Evolutionary conservation across 2,113 vertebrate genomes (phyloP).

Genomic region (Seriola dumerili): DNA sequence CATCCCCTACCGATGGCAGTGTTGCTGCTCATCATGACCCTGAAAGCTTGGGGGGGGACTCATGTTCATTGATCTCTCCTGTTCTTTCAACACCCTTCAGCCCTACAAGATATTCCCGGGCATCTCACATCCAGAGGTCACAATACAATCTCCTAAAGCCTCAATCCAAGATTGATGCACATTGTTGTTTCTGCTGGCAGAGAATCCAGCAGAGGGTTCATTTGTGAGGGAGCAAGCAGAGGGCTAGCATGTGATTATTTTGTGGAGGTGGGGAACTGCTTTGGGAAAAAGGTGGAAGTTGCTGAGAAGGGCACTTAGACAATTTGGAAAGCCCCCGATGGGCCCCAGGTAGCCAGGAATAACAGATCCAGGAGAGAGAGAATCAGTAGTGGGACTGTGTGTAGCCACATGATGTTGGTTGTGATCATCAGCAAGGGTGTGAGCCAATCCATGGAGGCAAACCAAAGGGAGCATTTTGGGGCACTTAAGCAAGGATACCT

Average conservation of each 20-base stretch:
- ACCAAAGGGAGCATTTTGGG: neutral
- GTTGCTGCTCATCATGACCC: constrained; percentile 31
- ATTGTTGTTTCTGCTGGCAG: neutral
- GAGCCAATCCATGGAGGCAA: neutral
- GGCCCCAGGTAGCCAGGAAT: neutral
- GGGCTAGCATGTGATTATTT: neutral
- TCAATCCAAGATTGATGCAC: constrained; percentile 6
- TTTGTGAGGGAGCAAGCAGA: neutral
- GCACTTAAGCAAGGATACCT: neutral
- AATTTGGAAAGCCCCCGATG: neutral
- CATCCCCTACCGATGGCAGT: neutral
- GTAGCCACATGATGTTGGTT: neutral
- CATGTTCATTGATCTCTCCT: constrained; percentile 27
- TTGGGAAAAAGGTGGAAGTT: neutral
- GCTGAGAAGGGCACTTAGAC: neutral
- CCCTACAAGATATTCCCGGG: constrained; percentile 19
- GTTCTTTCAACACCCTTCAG: constrained; percentile 10
- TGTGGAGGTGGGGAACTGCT: neutral
- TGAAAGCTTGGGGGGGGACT: neutral
- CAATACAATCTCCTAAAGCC: constrained; percentile 9
- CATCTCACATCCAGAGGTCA: neutral
- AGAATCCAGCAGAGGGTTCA: constrained; percentile 5
- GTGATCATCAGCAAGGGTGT: neutral
- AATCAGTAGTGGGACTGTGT: neutral
- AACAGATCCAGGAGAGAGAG: neutral